Conservation (phyloP, 2,797 vertebrate genomes). For the Staurois parvus region DNA sequence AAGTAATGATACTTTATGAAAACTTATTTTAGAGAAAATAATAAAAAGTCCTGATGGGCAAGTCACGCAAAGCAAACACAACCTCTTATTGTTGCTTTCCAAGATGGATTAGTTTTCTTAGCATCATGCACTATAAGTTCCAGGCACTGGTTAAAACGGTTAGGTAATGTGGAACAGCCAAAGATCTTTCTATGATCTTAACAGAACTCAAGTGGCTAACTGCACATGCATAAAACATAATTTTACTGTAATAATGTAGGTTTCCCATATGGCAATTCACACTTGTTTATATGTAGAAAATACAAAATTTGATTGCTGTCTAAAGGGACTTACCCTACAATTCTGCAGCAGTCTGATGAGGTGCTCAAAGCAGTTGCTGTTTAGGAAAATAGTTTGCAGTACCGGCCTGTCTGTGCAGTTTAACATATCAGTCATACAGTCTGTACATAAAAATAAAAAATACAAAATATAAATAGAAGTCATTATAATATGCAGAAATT, state of each 20-base stretch:
- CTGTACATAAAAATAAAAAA: slow-evolving; percentile 74
- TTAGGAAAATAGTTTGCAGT: slow-evolving; percentile 97
- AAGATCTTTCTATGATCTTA: background rate
- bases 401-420: slow-evolving; percentile 94
- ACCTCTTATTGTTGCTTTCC: background rate
- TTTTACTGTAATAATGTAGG: background rate
- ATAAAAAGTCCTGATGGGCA: background rate
- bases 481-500: background rate
- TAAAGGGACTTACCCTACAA: slow-evolving; percentile 86
- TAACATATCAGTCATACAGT: slow-evolving; percentile 96
- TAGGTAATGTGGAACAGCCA: background rate
- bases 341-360: slow-evolving; percentile 94
- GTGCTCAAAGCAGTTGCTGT: slow-evolving; percentile 98
- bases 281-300: background rate
- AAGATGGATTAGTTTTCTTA: background rate
- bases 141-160: background rate
- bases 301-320: background rate
- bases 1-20: too few relatives aligned
- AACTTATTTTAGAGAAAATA: too few relatives aligned
- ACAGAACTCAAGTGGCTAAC: background rate
- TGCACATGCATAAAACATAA: background rate
- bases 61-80: background rate
- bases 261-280: background rate
- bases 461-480: background rate
- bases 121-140: background rate